Conservation (phyloP, 2,888 invertebrate species). For the Endotricha flammealis region DNA sequence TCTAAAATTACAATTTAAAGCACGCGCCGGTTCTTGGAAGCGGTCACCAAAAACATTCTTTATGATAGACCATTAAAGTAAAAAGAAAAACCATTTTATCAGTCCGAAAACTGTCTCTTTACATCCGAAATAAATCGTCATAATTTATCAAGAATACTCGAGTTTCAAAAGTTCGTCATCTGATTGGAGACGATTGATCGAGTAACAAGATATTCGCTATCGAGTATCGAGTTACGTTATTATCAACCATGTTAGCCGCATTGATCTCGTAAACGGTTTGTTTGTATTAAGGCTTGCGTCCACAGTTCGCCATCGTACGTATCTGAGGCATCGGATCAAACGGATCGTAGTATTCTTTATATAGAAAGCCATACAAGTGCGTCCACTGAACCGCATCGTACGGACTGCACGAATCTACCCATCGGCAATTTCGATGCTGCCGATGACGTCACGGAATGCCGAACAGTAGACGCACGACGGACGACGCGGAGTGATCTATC, state of each 20-base stretch:
- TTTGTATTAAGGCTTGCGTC: no score
- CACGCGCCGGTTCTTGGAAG: neutral
- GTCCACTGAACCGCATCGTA: no score
- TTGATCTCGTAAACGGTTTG: conserved; percentile 2
- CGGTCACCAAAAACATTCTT: neutral
- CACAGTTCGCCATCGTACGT: no score
- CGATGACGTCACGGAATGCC: no score
- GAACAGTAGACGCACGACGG: no score
- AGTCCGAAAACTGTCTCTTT: neutral
- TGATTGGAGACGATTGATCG: conserved; percentile 18
- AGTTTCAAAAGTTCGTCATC: conserved; percentile 13
- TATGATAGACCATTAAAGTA: neutral
- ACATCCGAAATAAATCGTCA: conserved; percentile 16
- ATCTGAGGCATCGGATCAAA: no score
- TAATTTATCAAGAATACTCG: conserved; percentile 17
- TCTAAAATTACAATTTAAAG: neutral
- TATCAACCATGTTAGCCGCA: conserved; percentile 7
- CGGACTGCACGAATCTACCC: no score
- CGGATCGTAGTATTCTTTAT: no score
- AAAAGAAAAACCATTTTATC: neutral
- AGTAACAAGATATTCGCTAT: conserved; percentile 18
- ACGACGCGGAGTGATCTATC: no score
- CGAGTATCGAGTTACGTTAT: conserved; percentile 1
- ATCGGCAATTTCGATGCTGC: no score
- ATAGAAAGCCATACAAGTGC: no score